Conservation (phyloP, 2,888 invertebrate genomes). For the Melikaiella ostensackeni region DNA sequence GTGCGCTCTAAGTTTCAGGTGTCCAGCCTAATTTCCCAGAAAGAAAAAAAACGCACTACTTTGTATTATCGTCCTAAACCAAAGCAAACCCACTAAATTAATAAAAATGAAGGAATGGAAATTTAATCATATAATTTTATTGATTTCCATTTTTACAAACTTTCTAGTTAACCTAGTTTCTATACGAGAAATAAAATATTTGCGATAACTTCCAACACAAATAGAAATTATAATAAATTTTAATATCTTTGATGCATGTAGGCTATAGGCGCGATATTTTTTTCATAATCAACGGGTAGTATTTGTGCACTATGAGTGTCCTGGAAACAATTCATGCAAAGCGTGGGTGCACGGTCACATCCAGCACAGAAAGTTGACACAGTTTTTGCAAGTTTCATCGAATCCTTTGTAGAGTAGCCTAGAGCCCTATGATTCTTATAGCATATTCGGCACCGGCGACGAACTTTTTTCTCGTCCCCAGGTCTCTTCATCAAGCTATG, state of each 20-base stretch:
- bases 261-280: background rate
- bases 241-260: background rate
- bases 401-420: conserved; percentile 21
- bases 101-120: background rate
- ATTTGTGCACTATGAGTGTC: background rate
- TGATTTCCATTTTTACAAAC: background rate
- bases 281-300: background rate
- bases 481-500: conserved; percentile 11
- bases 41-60: background rate
- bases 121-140: conserved; percentile 6
- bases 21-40: too few relatives aligned
- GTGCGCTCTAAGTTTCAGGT: too few relatives aligned
- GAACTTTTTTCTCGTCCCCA: conserved; percentile 20
- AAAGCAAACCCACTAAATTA: background rate
- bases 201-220: background rate
- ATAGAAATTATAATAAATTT: conserved; percentile 13
- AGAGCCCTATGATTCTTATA: conserved; percentile 14
- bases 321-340: conserved; percentile 5
- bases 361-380: conserved; percentile 6
- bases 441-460: conserved; percentile 10
- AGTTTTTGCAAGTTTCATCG: background rate
- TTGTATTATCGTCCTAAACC: background rate
- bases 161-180: background rate
- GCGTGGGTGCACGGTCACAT: background rate
- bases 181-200: conserved; percentile 12